These are phyloP conservation scores for Melitaea athalia DNA, from an alignment of 2,888 invertebrate species.

Conservation along the genomic window DNA sequence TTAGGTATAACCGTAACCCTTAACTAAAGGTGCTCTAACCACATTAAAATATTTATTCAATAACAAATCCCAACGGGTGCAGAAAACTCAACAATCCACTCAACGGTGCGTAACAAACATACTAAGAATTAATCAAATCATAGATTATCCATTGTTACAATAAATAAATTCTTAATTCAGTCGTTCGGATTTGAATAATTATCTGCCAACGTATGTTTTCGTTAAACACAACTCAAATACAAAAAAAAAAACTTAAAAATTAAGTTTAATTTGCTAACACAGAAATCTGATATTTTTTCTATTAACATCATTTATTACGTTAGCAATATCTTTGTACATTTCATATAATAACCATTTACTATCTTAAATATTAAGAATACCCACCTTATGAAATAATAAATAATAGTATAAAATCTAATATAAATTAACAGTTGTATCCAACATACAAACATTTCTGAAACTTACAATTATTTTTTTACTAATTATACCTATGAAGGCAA, in stretches of 20 bases:
- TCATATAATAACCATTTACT: slow-evolving; percentile 45
- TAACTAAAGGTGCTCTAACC: slow-evolving; percentile 63
- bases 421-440: slow-evolving; percentile 59
- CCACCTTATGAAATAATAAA: slow-evolving; percentile 41
- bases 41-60: slow-evolving; percentile 67
- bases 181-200: slow-evolving; percentile 23
- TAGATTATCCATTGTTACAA: slow-evolving; percentile 38
- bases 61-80: slow-evolving; percentile 71
- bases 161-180: slow-evolving; percentile 30
- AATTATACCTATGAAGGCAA: slow-evolving; percentile 67
- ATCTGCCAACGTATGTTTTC: not conserved
- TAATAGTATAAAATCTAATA: slow-evolving; percentile 51
- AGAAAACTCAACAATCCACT: slow-evolving; percentile 68
- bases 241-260: slow-evolving; percentile 6
- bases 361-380: slow-evolving; percentile 39
- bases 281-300: slow-evolving; percentile 20
- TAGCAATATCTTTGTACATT: slow-evolving; percentile 56
- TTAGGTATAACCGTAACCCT: slow-evolving; percentile 72
- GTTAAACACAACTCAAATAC: slow-evolving; percentile 27
- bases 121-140: slow-evolving; percentile 43
- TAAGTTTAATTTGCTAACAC: slow-evolving; percentile 18
- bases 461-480: slow-evolving; percentile 48
- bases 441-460: slow-evolving; percentile 41
- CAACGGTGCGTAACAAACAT: slow-evolving; percentile 72
- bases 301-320: slow-evolving; percentile 37